Base-by-base conservation (phyloP, 37 sponge, comb jelly and placozoan species). In the Geodia barretti region DNA sequence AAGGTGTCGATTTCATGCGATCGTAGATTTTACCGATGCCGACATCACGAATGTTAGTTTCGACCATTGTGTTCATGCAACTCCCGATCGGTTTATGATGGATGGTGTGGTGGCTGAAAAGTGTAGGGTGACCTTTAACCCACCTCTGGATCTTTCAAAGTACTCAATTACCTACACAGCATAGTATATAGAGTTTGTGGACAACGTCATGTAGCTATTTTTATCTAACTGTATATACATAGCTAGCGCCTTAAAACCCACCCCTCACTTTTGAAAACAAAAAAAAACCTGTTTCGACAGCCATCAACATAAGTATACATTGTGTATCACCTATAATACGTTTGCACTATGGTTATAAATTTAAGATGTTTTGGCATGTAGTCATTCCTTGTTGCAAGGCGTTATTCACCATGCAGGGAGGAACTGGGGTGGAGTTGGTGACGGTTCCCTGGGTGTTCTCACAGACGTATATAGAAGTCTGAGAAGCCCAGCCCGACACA, bases 401-500 rank as follows among this genome's bases (percentile, higher is more conserved):
- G n/a, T 14, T 47, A 7, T 47, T 47, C 54, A 17, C 54, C 67
- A 74, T 54, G 35, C 74, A 74, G 11, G 77, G 31, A 62, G 69
- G 79, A 25, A 28, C 32, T 11, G 72, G 82, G 21, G 24, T 58
- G 24, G 73, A 70, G 31, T 83, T 41, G 33, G 25, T 40, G 24
- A 31, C 58, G 3, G 54, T 63, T 19, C 84, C 84, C 29, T 64
- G 36, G 20, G 74, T 68, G 35, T 83, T 75, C 68, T 83, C 76
- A 41, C 75, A 75, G 19, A 74, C 39, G 36, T 83, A 83, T 35
- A 81, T 32, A 1, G 39, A 70, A 35, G n/a, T n/a, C n/a, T n/a
- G n/a, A n/a, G 64, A 70, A 4, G 34, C 47, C 79, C 79, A 72
- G 32, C 72, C 82, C 4, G 5, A 70, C 19, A 72, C 74, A 4